phyloP scores from a whole-genome alignment of 2,113 vertebrate species.

The Eolophus roseicapilla region DNA sequence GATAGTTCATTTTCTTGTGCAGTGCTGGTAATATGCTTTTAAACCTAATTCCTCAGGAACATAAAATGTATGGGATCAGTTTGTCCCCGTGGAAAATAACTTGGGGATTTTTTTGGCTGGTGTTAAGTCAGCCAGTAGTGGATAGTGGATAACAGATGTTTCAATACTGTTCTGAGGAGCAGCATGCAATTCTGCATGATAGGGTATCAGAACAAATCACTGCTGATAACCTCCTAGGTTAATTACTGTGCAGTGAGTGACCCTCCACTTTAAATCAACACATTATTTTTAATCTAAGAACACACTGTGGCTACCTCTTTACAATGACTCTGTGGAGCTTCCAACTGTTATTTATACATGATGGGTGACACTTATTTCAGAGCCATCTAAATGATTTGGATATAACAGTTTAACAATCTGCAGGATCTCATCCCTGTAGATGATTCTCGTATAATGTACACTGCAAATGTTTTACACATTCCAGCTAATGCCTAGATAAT shows the following conservation, averaged over 20 bases:
- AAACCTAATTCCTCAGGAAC: not conserved
- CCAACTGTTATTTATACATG: not conserved
- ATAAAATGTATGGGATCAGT: not conserved
- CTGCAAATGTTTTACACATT: not conserved
- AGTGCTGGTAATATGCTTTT: not conserved
- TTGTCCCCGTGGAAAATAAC: not conserved
- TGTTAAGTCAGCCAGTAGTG: not conserved
- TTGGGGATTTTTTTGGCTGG: not conserved
- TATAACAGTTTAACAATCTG: not conserved
- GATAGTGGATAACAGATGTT: not conserved
- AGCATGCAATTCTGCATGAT: not conserved
- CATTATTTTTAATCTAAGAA: not conserved
- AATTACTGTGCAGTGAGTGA: not conserved
- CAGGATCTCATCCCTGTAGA: not conserved
- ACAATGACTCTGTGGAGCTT: not conserved
- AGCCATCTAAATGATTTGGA: not conserved
- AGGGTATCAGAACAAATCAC: not conserved
- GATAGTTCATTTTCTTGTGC: not conserved
- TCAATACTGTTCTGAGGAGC: not conserved
- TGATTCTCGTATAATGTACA: not conserved
- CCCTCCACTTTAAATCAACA: not conserved
- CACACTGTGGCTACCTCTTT: not conserved
- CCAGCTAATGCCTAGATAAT: not conserved
- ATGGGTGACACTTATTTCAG: not conserved
- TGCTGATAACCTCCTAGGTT: not conserved